Evolutionary conservation across 2,888 invertebrate species (phyloP), one percentile per base, ranked within the genome.

Genomic region (Drosophila merina): DNA sequence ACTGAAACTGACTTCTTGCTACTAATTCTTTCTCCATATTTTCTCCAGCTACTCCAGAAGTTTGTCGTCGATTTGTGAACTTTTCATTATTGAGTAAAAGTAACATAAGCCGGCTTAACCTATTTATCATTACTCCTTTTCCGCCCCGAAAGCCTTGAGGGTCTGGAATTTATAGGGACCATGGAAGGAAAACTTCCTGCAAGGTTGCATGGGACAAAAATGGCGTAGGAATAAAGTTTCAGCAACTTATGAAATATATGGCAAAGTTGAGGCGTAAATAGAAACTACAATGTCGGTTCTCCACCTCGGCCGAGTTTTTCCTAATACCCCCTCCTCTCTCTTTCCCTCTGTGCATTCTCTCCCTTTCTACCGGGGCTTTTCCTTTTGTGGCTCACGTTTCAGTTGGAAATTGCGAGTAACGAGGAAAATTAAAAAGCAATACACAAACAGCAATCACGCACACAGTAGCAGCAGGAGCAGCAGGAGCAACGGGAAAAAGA

Each of bases 391-490:
- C 75, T 50, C 70, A 73, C 73, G 74, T 73, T 73, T 66, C 75
- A 75, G 44, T 59, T 57, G 57, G 77, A 63, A 82, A 79, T 79
- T 59, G 62, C 77, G 64, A 80, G 85, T 81, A 81, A 81, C 81
- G 81, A 86, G 81, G 72, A 72, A 76, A 82, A 82, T 82, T 85
- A 82, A 87, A 82, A 82, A 87, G 87, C 87, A 87, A 82, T 82
- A 85, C 77, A 85, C 75, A 78, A 82, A 85, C 76, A 85, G 69
- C 79, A 81, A 87, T 87, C 86, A 82, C 82, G 79, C 82, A 81
- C 79, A 77, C 56, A 58, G 38, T 38, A 44, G 48, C 67, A 64
- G 9, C 14, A 31, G 7, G 4, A 44, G 48, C 67, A 64, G 9
- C 14, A 31, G 7, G 4, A 36, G 6, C 33, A 28, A 14, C 12